Evolutionary conservation across 1,140 invertebrate species (phyloP).

Genomic region (Panagrolaimus sp.): DNA sequence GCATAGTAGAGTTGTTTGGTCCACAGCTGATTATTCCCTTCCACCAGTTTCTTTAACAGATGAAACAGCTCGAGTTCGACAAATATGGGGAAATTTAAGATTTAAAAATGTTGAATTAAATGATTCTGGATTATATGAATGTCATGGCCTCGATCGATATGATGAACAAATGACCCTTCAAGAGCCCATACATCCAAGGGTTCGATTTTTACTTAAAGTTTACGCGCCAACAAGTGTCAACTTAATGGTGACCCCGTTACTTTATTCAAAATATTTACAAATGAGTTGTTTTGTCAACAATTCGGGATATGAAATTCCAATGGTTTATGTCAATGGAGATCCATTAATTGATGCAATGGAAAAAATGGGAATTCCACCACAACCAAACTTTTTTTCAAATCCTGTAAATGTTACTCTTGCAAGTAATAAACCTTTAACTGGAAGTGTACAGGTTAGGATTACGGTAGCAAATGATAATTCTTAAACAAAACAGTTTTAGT

Average conservation of each 20-base stretch:
- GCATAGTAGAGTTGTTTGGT: slow-evolving; percentile 39
- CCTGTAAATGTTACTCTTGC: slow-evolving; percentile 47
- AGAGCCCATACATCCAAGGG: slow-evolving; percentile 24
- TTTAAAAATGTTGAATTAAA: slow-evolving; percentile 38
- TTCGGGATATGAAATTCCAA: slow-evolving; percentile 49
- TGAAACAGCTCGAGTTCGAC: slow-evolving; percentile 42
- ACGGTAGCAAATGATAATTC: background rate
- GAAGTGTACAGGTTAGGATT: slow-evolving; percentile 43
- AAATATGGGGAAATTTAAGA: slow-evolving; percentile 47
- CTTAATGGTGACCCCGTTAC: slow-evolving; percentile 32
- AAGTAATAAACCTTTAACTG: slow-evolving; percentile 36
- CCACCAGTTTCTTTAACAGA: slow-evolving; percentile 40
- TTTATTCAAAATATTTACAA: slow-evolving; percentile 25
- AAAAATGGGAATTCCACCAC: slow-evolving; percentile 43
- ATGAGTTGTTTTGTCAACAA: slow-evolving; percentile 44
- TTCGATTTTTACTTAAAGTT: slow-evolving; percentile 42
- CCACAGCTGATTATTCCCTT: slow-evolving; percentile 41
- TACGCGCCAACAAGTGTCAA: slow-evolving; percentile 48
- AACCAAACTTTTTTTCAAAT: slow-evolving; percentile 52
- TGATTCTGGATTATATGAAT: slow-evolving; percentile 46
- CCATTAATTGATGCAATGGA: slow-evolving; percentile 50
- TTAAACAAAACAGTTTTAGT: slow-evolving; percentile 31
- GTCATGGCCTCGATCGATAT: slow-evolving; percentile 34
- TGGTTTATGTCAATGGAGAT: slow-evolving; percentile 50
- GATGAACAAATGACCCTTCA: slow-evolving; percentile 16